Conservation (phyloP, 2,888 invertebrate genomes). For the Caenorhabditis sulstoni region DNA sequence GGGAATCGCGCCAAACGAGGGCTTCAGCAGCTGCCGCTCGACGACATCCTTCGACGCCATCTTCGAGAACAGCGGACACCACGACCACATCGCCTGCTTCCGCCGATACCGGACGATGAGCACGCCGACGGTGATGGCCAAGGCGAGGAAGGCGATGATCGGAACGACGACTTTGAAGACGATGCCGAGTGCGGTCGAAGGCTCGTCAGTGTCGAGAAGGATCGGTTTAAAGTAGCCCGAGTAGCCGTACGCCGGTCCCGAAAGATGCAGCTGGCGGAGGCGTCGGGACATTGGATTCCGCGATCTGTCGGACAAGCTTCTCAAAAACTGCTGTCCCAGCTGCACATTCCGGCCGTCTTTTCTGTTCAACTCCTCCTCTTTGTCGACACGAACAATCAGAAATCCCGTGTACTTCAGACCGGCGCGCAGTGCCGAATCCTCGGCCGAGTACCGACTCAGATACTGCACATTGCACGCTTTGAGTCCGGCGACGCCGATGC, state of each 20-base stretch:
- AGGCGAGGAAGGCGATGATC: constrained; percentile 54
- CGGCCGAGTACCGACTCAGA: constrained; percentile 72
- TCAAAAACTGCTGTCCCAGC: constrained; percentile 21
- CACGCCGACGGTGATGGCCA: constrained; percentile 45
- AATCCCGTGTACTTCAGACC: constrained; percentile 80
- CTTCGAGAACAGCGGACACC: constrained; percentile 63
- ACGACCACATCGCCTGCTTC: constrained; percentile 24
- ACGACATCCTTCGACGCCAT: constrained; percentile 57
- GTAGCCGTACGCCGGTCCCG: constrained; percentile 78
- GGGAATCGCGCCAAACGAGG: constrained; percentile 68
- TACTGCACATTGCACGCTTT: constrained; percentile 76
- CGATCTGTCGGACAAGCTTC: constrained; percentile 19
- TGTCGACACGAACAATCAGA: constrained; percentile 79
- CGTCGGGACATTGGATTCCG: constrained; percentile 23
- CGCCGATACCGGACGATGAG: constrained; percentile 52
- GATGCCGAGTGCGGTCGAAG: constrained; percentile 16
- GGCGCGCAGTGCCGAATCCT: constrained; percentile 72
- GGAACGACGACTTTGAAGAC: constrained; percentile 55
- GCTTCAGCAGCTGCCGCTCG: constrained; percentile 59
- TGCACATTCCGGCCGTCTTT: constrained; percentile 13
- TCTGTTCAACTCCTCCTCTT: constrained; percentile 65
- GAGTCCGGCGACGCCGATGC: constrained; percentile 58
- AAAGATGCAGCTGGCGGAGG: constrained; percentile 62
- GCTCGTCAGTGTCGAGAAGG: constrained; percentile 62
- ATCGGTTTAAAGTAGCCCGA: constrained; percentile 79